Evolutionary conservation across 2,888 invertebrate species (phyloP).

Genomic region (Stenurella melanura): DNA sequence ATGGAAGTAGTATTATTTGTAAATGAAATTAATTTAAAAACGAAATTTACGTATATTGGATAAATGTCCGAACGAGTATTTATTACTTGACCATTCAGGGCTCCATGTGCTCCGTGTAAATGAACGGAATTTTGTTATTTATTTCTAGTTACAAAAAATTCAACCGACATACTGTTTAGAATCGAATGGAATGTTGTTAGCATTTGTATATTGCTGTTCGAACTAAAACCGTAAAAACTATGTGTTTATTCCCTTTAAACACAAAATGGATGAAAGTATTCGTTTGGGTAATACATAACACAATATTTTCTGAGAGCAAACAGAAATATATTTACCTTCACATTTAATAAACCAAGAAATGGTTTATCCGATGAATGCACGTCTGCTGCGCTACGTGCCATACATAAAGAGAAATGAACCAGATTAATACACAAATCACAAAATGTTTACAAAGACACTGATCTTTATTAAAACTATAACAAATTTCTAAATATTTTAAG

Average conservation of each 20-base stretch:
- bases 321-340: too few relatives aligned
- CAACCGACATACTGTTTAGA: neutral
- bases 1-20: neutral
- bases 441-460: too few relatives aligned
- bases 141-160: neutral
- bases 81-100: neutral
- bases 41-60: neutral
- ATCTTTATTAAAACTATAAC: too few relatives aligned
- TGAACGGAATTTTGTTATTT: conserved; percentile 1
- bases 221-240: neutral
- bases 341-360: too few relatives aligned
- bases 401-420: too few relatives aligned
- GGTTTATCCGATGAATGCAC: too few relatives aligned
- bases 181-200: neutral
- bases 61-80: neutral
- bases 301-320: too few relatives aligned
- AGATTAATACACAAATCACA: too few relatives aligned
- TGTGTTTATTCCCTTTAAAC: neutral
- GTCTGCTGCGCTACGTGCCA: too few relatives aligned
- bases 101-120: neutral
- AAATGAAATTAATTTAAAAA: neutral
- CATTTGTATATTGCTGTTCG: neutral
- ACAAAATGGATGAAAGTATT: too few relatives aligned
- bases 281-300: too few relatives aligned
- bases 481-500: too few relatives aligned